Conservation (phyloP, 2,888 invertebrate species). For the Drosophila pseudotakahashii region DNA sequence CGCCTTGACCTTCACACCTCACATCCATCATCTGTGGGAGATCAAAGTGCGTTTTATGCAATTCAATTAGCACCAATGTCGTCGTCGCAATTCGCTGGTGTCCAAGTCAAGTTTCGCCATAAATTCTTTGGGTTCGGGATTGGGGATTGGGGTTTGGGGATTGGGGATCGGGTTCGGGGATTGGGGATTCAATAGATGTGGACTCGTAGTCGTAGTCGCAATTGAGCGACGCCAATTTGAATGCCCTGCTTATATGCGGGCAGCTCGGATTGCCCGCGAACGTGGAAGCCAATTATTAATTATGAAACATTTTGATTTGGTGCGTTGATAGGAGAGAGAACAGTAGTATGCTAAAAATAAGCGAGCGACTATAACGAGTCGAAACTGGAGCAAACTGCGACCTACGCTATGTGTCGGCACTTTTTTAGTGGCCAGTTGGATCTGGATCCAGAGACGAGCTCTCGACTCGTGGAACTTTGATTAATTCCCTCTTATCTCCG, state of each 20-base stretch:
- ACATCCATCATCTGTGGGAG: constrained; percentile 31
- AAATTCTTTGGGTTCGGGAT: background rate
- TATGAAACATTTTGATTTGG: constrained; percentile 64
- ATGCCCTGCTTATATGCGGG: constrained; percentile 26
- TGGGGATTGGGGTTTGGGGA: background rate
- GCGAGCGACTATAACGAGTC: constrained; percentile 5
- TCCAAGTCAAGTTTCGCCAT: background rate
- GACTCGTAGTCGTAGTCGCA: constrained; percentile 18
- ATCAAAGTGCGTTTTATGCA: constrained; percentile 77
- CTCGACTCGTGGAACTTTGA: background rate
- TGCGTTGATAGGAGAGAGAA: constrained; percentile 52
- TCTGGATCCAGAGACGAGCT: constrained; percentile 1
- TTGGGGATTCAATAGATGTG: background rate
- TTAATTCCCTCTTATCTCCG: constrained; percentile 1
- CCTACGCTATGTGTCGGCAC: background rate
- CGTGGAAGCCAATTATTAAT: constrained; percentile 52
- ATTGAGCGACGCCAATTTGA: constrained; percentile 34
- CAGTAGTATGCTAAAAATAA: constrained; percentile 38
- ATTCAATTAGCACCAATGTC: constrained; percentile 67
- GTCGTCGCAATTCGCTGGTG: constrained; percentile 9
- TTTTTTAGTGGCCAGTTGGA: background rate
- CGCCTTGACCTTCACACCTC: constrained; percentile 58
- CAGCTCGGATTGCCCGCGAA: constrained; percentile 10
- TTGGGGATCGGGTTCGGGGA: background rate
- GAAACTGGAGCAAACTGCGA: constrained; percentile 24